Evolutionary conservation across 1,140 invertebrate genomes (phyloP), one percentile per base, ranked within the genome.

Genomic region (honey bee (Apis mellifera)): DNA sequence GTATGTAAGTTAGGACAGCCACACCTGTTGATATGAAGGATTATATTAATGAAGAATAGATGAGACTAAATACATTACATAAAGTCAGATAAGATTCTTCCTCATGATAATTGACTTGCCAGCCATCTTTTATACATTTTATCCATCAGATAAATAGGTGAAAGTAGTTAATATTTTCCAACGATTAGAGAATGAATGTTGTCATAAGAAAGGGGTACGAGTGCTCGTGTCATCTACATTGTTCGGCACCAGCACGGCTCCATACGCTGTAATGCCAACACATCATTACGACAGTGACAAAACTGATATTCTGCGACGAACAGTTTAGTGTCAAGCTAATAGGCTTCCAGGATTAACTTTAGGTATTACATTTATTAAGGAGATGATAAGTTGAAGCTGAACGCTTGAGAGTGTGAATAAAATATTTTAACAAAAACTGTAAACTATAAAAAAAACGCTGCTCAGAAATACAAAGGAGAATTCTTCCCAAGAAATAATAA

Each of bases 101-200:
- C 91, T 93, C 90, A 91, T 81, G 87, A 92, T 91, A 92, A 93
- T 92, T 91, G 92, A 94, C 92, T 94, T 94, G 92, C 92, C 93
- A 93, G 92, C 92, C 92, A 93, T 93, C 91, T 94, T 94, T 94
- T 93, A 93, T 94, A 94, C 92, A 89, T 93, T 94, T 93, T 92
- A 93, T 93, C 90, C 89, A 92, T 82, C 89, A 91, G 89, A 89
- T 91, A 92, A 92, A 92, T 92, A 92, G 90, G 89, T 89, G 91
- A 93, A 92, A 92, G 90, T 93, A 93, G 92, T 90, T 92, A 90
- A 93, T 94, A 94, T 94, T 94, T 94, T 94, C 92, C 93, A 94
- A 93, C 88, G 91, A 93, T 89, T 93, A 93, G 92, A 91, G 87
- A 90, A 89, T 88, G 90, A 90, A 90, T 90, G 90, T 89, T 80